Evolutionary conservation across 2,797 vertebrate genomes (phyloP).

Genomic region (Sebastes hubbsi): DNA sequence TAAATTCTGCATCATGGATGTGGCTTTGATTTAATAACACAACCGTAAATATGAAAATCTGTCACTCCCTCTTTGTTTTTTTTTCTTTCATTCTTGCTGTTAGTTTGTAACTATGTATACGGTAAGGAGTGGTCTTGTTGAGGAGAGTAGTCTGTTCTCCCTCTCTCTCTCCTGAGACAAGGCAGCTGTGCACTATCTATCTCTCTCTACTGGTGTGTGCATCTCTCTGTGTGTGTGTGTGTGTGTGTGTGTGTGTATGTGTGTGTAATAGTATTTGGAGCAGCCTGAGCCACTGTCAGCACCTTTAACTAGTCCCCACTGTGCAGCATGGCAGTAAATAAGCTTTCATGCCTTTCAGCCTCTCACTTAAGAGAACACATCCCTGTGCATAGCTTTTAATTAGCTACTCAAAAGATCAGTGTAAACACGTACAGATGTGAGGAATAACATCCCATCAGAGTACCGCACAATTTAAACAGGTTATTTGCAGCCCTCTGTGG

Average conservation of each 20-base stretch:
- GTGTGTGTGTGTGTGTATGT: slow-evolving; percentile 12
- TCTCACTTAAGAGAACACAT: slow-evolving; percentile 50
- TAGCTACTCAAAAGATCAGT: slow-evolving; percentile 37
- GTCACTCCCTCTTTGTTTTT: background rate
- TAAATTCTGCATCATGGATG: background rate
- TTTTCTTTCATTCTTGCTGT: background rate
- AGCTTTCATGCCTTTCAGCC: slow-evolving; percentile 43
- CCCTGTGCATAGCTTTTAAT: slow-evolving; percentile 46
- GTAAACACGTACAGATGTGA: slow-evolving; percentile 19
- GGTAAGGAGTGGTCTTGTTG: slow-evolving; percentile 1
- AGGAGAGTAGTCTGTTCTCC: slow-evolving; percentile 8
- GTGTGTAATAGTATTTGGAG: slow-evolving; percentile 49
- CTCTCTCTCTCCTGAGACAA: slow-evolving; percentile 39
- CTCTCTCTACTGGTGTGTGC: slow-evolving; percentile 34
- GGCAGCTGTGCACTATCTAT: slow-evolving; percentile 62
- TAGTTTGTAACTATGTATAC: background rate
- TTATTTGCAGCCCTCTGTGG: background rate
- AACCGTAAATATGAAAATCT: background rate
- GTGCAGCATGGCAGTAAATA: slow-evolving; percentile 47
- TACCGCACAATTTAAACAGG: background rate
- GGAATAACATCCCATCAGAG: background rate
- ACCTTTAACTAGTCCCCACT: slow-evolving; percentile 64
- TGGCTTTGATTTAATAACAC: background rate
- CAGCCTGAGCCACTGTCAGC: slow-evolving; percentile 62
- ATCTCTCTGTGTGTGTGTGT: slow-evolving; percentile 2